phyloP scores from a whole-genome alignment of 2,113 vertebrate genomes.

The Percina caprodes region DNA sequence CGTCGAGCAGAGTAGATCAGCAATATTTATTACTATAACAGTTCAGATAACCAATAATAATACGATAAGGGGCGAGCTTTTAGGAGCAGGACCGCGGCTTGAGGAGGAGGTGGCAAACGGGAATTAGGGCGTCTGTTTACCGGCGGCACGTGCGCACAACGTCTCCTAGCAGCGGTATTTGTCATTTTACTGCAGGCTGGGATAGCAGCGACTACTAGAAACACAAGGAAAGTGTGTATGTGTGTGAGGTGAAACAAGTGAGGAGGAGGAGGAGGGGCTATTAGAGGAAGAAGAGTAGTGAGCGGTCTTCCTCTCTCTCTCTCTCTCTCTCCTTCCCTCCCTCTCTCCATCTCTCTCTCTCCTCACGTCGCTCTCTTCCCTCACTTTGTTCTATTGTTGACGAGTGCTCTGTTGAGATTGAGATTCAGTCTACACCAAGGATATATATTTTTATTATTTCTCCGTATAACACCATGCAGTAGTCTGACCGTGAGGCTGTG shows the following conservation, averaged over 20 bases:
- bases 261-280: constrained; percentile 79
- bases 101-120: constrained; percentile 38
- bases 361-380: constrained; percentile 77
- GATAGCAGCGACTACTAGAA: constrained; percentile 66
- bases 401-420: constrained; percentile 76
- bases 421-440: constrained; percentile 71
- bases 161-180: constrained; percentile 70
- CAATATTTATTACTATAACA: not conserved
- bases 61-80: constrained; percentile 10
- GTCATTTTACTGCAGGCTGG: constrained; percentile 83
- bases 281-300: constrained; percentile 78
- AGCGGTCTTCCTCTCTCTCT: constrained; percentile 71
- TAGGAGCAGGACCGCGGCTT: constrained; percentile 36
- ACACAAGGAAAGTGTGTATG: constrained; percentile 65
- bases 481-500: constrained; percentile 49
- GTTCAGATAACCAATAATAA: constrained; percentile 4
- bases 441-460: constrained; percentile 53
- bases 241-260: constrained; percentile 73
- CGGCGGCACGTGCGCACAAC: constrained; percentile 84
- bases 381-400: constrained; percentile 85
- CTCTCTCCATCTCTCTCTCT: constrained; percentile 65
- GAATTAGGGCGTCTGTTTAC: constrained; percentile 84
- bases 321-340: constrained; percentile 33
- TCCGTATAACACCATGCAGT: constrained; percentile 55
- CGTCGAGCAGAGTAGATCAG: constrained; percentile 1